Conservation (phyloP, 2,113 vertebrate genomes). For the Poicephalus meyeri region DNA sequence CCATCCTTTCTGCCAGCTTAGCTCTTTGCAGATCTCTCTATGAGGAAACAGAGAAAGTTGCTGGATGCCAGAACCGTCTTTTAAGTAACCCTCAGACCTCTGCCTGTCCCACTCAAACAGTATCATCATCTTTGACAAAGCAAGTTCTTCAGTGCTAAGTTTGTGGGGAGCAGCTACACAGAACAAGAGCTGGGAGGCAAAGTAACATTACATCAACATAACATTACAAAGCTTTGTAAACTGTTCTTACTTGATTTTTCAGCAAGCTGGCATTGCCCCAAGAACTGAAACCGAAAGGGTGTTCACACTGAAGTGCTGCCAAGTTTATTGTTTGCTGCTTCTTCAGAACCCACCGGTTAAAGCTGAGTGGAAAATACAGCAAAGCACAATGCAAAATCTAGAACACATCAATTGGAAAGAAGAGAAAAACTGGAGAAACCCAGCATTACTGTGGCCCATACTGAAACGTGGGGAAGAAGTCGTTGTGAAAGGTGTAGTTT, state of each 20-base stretch:
- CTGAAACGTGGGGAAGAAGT: not conserved
- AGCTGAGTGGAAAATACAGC: not conserved
- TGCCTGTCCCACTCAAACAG: not conserved
- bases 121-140: not conserved
- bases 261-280: accelerated
- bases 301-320: not conserved
- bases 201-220: not conserved
- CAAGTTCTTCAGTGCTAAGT: not conserved
- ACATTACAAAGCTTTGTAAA: not conserved
- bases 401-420: not conserved
- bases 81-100: not conserved
- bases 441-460: not conserved
- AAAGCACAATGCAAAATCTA: accelerated
- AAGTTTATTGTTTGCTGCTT: not conserved
- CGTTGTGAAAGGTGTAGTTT: not conserved
- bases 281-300: accelerated
- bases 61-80: not conserved
- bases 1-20: not conserved
- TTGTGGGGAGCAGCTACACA: not conserved
- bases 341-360: not conserved
- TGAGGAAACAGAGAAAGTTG: not conserved
- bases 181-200: not conserved
- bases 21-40: not conserved
- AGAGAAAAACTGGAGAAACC: accelerated
- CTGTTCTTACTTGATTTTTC: not conserved